Evolutionary conservation across 2,113 vertebrate species (phyloP), one percentile per base, ranked within the genome.

Genomic region (Acrocephalus arundinaceus): DNA sequence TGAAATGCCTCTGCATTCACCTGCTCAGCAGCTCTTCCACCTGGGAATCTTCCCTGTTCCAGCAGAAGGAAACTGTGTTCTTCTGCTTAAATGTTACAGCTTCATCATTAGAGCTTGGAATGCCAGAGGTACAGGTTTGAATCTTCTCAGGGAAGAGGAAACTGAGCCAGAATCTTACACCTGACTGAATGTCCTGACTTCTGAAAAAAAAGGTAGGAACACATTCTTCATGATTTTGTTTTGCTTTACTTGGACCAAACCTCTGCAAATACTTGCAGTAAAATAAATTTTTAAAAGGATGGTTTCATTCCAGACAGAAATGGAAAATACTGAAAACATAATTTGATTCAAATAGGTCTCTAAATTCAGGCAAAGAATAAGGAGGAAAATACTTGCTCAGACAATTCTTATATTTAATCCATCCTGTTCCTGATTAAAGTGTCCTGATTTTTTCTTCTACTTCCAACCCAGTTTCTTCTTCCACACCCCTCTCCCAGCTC

Each of bases 141-240:
- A 14, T 17, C 24, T 58, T 31, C 41, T 17, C 43, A 49, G 27
- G 35, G 27, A 49, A 52, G 12, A 49, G 18, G 62, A 85, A 87
- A n/a, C 11, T 12, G 14, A 81, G 15, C 18, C 22, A 59, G 55
- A 71, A 24, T 55, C 46, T 48, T 24, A 48, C 13, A 35, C 10
- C 43, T 67, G n/a, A 33, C 23, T 48, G 30, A 22, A 22, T 0
- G 1, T 14, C 33, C 9, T 48, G 62, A 0, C 6, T 46, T 25
- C 12, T 6, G 30, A 10, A 39, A 3, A 25, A 49, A 21, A 33
- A 41, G 4, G 39, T 5, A 49, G 31, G 45, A 59, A 25, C 24
- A 37, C 3, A 31, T 41, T 10, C 4, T n/a, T 80, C 16, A 22
- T 5, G 12, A 4, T 1, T 62, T 37, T 31, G 11, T 28, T 66